Evolutionary conservation across 2,888 invertebrate genomes (phyloP).

Genomic region (Lacanobia oleracea): DNA sequence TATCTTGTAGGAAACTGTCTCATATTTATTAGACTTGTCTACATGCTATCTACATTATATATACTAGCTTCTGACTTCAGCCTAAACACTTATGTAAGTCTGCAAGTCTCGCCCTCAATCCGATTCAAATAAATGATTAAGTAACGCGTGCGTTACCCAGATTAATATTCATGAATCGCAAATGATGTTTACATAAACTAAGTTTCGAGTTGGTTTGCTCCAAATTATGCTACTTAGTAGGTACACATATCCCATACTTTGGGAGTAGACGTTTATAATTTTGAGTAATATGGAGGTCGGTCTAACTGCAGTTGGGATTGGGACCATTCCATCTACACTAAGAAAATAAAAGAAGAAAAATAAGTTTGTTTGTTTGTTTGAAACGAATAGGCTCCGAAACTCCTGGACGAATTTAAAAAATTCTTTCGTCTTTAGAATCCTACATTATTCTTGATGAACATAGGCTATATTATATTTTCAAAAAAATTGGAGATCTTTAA

Average conservation of each 20-base stretch:
- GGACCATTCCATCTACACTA: too few relatives aligned
- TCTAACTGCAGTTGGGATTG: neutral
- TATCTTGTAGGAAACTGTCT: neutral
- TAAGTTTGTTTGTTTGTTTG: too few relatives aligned
- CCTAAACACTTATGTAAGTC: neutral
- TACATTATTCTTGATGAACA: too few relatives aligned
- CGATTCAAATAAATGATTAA: constrained; percentile 11
- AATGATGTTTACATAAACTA: constrained; percentile 25
- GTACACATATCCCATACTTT: constrained; percentile 3
- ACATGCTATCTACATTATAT: constrained; percentile 6
- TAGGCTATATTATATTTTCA: too few relatives aligned
- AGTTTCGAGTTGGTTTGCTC: constrained; percentile 20
- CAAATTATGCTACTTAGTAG: constrained; percentile 7
- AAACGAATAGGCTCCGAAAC: too few relatives aligned
- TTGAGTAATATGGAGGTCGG: neutral
- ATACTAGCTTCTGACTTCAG: neutral
- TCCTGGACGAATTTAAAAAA: too few relatives aligned
- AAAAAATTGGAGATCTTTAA: too few relatives aligned
- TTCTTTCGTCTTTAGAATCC: too few relatives aligned
- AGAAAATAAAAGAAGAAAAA: too few relatives aligned
- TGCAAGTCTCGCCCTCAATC: neutral
- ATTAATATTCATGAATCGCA: constrained; percentile 40
- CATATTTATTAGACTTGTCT: neutral
- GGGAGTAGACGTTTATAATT: neutral
- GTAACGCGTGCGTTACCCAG: neutral